phyloP scores from a whole-genome alignment of 2,888 invertebrate genomes.

The Buathra laborator region DNA sequence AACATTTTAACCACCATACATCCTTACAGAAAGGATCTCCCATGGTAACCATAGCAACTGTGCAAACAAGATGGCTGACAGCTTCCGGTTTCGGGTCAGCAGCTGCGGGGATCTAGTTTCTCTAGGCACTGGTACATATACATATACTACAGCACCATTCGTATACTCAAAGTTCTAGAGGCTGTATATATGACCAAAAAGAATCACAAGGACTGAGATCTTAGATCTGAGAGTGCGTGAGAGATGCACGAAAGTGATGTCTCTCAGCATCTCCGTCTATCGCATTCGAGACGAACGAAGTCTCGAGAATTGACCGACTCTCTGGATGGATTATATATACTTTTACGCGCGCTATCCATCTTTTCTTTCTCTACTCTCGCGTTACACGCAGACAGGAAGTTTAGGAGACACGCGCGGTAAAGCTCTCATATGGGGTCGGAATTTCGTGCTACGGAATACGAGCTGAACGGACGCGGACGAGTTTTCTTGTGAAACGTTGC shows the following conservation, averaged over 20 bases:
- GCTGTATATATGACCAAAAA: constrained; percentile 28
- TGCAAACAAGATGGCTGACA: constrained; percentile 85
- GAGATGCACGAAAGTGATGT: constrained; percentile 46
- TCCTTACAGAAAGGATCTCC: constrained; percentile 80
- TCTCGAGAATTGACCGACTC: constrained; percentile 52
- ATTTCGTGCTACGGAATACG: background rate
- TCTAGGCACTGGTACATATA: constrained; percentile 71
- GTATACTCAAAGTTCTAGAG: constrained; percentile 41
- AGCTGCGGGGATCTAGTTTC: constrained; percentile 85
- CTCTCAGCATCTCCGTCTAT: background rate
- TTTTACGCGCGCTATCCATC: constrained; percentile 48
- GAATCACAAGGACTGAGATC: constrained; percentile 1
- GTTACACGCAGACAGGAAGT: constrained; percentile 50
- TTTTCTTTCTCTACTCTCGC: constrained; percentile 33
- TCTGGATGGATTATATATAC: constrained; percentile 50
- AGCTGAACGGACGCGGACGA: background rate
- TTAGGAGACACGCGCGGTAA: constrained; percentile 7
- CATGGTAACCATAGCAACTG: constrained; percentile 84
- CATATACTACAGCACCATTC: constrained; percentile 26
- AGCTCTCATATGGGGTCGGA: background rate
- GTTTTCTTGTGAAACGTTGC: constrained; percentile 3
- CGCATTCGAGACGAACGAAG: constrained; percentile 23
- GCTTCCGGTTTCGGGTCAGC: constrained; percentile 84
- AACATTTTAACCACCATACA: constrained; percentile 52
- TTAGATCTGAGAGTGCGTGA: constrained; percentile 50